Evolutionary conservation across 2,888 invertebrate genomes (phyloP).

Genomic region (Apamea epomidion): DNA sequence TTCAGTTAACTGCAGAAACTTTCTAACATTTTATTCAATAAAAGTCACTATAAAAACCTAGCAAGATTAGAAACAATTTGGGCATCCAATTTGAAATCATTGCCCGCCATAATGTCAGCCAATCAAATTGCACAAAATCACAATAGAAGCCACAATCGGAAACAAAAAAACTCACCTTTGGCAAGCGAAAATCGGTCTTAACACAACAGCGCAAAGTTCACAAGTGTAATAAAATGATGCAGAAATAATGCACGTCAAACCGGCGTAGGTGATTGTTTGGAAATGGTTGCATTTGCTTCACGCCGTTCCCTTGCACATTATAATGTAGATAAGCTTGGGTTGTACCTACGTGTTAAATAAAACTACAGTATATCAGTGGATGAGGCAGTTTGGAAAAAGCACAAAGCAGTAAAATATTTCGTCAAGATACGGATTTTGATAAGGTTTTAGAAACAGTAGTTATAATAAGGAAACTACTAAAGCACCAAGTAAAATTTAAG

Average conservation of each 20-base stretch:
- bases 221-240: conserved; percentile 52
- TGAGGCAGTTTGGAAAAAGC: conserved; percentile 57
- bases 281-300: conserved; percentile 80
- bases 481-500: neutral
- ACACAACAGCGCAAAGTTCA: conserved; percentile 54
- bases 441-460: conserved; percentile 6
- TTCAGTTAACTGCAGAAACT: neutral
- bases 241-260: conserved; percentile 80
- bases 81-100: conserved; percentile 53
- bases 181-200: conserved; percentile 48
- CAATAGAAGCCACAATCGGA: conserved; percentile 49
- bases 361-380: conserved; percentile 58
- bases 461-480: conserved; percentile 9
- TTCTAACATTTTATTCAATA: neutral
- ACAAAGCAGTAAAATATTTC: conserved; percentile 15
- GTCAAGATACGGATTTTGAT: conserved; percentile 25
- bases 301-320: conserved; percentile 67
- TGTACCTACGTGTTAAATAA: conserved; percentile 60
- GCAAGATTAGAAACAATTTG: conserved; percentile 38
- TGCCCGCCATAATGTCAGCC: conserved; percentile 60
- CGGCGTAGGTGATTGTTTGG: conserved; percentile 78
- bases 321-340: conserved; percentile 64
- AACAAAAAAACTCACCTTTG: conserved; percentile 57
- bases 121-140: conserved; percentile 64
- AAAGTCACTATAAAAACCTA: conserved; percentile 15